phyloP scores from a whole-genome alignment of 2,113 vertebrate species.

The Sturnira hondurensis region DNA sequence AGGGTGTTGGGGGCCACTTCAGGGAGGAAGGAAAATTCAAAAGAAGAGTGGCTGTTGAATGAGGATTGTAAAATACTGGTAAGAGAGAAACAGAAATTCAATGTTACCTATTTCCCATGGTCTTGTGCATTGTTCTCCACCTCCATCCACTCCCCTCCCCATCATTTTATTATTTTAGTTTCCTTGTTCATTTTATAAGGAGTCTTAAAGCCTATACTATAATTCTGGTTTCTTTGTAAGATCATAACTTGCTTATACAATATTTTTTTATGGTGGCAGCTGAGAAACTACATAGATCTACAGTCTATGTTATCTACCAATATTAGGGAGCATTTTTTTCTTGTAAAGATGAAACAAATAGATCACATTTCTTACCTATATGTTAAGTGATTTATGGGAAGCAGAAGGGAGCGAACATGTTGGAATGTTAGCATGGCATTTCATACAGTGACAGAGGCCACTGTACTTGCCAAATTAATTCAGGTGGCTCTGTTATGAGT shows the following conservation, averaged over 20 bases:
- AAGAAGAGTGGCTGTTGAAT: background rate
- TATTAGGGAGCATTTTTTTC: background rate
- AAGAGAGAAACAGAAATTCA: background rate
- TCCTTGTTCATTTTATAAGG: background rate
- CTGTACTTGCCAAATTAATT: constrained; percentile 48
- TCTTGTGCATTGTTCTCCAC: background rate
- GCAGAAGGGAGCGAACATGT: background rate
- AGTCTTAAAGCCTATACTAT: background rate
- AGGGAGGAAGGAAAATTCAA: background rate
- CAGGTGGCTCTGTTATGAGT: constrained; percentile 10
- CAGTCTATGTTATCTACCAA: background rate
- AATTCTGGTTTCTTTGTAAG: background rate
- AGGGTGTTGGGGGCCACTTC: background rate
- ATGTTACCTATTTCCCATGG: background rate
- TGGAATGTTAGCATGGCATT: background rate
- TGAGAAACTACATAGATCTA: background rate
- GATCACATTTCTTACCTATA: background rate
- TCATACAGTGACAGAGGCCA: constrained; percentile 3
- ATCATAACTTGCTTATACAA: background rate
- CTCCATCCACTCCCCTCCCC: no score
- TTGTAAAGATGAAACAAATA: background rate
- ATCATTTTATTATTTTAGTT: background rate
- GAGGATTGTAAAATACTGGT: background rate
- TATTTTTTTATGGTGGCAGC: background rate
- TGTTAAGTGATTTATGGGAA: constrained; percentile 42